Evolutionary conservation across 2,797 vertebrate genomes (phyloP), one percentile per base, ranked within the genome.

Genomic region (Tadarida brasiliensis): DNA sequence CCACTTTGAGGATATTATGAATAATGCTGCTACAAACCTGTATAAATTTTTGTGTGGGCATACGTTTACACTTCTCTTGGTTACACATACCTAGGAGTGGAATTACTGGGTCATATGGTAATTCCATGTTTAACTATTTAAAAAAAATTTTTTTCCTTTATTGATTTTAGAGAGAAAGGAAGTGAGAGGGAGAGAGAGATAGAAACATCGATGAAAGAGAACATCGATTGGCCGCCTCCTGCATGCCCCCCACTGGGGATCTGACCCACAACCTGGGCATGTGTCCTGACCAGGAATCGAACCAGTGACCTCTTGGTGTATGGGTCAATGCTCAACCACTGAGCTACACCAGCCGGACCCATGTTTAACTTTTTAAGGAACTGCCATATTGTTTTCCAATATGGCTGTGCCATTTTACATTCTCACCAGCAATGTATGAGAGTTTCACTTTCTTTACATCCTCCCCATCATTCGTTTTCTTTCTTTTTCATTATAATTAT

Each of bases 61-160:
- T 92, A 30, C 33, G 22, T 85, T 94, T 78, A 71, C 35, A 83
- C 65, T 93, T 87, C n/a, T 83, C 90, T 71, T 92, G 73, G 51
- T 73, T 70, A 51, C 63, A 70, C 33, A 44, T 61, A 70, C 12
- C n/a, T 87, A 59, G 30, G 22, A 92, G 17, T 70, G 30, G 70
- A 67, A 70, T 85, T 78, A 14, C 54, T 94, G 35, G 17, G 7
- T 63, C 47, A 80, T 22, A 71, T 35, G 51, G 8, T 65, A 83
- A 74, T 30, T 91, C 39, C 88, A 74, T 47, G 20, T 76, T 68
- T 68, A 70, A 33, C 5, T 82, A 77, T 65, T 87, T 63, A 28
- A 76, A 44, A 76, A 44, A 39, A 44, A 5, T 3, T 44, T 44
- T 44, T 44, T 44, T 7, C 51, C 51, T 51, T 15, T 51, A 51